Evolutionary conservation across 2,888 invertebrate species (phyloP), one percentile per base, ranked within the genome.

Genomic region (Melinaea menophilus): DNA sequence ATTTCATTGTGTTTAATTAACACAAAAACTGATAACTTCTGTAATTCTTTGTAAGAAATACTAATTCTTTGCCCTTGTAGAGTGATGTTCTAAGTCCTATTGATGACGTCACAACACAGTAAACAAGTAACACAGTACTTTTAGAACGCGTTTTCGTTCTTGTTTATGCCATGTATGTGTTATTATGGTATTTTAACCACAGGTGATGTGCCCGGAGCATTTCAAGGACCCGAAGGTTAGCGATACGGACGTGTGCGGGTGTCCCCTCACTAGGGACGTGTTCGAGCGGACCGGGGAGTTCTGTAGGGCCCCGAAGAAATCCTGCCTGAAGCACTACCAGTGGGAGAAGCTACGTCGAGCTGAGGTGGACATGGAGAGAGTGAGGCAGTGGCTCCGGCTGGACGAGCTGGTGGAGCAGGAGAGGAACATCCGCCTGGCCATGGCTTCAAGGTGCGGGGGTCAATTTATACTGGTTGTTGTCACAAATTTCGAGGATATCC

Each of bases 291-390:
- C 96, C 0, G 97, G 96, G 0, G 95, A 97, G 73, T 96, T 97
- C 87, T 99, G 99, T 81, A 85, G 89, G 5, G 95, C 95, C 0
- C 94, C 97, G 0, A 98, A 98, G 83, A 98, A 98, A 82, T 94
- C 93, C 69, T 99, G 99, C 79, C 93, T 95, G 60, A 95, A 94
- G 74, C 99, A 99, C 82, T 96, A 95, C 81, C 96, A 96, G 72
- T 99, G 99, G 99, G 99, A 99, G 86, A 98, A 98, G 85, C 86
- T 98, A 68, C 91, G 98, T 0, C 85, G 98, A 22, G 99, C 99
- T 0, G 97, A 98, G 91, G 96, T 99, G 56, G 99, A 99, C 79
- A 95, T 98, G 94, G 98, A 99, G 84, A 84, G 95, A n/a, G 95
- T 95, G 0, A 90, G 96, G 0, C 95, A 98, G 91, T 98, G 98